Evolutionary conservation across 1,140 invertebrate genomes (phyloP).

Genomic region (Vanessa tameamea): DNA sequence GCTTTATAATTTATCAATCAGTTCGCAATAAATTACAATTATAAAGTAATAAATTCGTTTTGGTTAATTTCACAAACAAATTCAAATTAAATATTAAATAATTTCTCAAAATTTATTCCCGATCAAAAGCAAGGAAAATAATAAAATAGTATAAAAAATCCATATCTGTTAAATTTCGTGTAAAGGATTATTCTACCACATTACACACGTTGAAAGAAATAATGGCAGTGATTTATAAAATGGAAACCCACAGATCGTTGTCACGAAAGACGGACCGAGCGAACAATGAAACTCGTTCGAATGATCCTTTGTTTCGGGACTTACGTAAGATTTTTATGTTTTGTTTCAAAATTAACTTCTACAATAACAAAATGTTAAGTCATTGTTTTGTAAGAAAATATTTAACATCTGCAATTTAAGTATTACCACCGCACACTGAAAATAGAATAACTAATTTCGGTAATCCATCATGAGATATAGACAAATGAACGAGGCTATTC

Average conservation of each 20-base stretch:
- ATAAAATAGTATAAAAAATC: conserved; percentile 11
- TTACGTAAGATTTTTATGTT: conserved; percentile 14
- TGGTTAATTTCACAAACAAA: neutral
- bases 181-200: conserved; percentile 35
- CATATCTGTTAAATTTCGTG: conserved; percentile 14
- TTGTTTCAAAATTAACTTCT: neutral
- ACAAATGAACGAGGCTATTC: too few relatives aligned
- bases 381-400: neutral
- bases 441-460: too few relatives aligned
- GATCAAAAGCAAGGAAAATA: neutral
- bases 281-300: conserved; percentile 37
- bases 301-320: conserved; percentile 15
- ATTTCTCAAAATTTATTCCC: neutral
- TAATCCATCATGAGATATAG: too few relatives aligned
- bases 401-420: too few relatives aligned
- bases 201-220: conserved; percentile 41
- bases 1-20: conserved; percentile 12
- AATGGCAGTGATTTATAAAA: conserved; percentile 39
- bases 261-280: conserved; percentile 28
- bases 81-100: neutral
- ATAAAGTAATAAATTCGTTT: too few relatives aligned
- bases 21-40: neutral
- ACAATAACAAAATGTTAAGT: neutral
- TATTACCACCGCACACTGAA: too few relatives aligned
- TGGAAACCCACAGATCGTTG: conserved; percentile 29